Evolutionary conservation across 1,140 invertebrate genomes (phyloP), one percentile per base, ranked within the genome.

Genomic region (Zaprionus gabonicus): DNA sequence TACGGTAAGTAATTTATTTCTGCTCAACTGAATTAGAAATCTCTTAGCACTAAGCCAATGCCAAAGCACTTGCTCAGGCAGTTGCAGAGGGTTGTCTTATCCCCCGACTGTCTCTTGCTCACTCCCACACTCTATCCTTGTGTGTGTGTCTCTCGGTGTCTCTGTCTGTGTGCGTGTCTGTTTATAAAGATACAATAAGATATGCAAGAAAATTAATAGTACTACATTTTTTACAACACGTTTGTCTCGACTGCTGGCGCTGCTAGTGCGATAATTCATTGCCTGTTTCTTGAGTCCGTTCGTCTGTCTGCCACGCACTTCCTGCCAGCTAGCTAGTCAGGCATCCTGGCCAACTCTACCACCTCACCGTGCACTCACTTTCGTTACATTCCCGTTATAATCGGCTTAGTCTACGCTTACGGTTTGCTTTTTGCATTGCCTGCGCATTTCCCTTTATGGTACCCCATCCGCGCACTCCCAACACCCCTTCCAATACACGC

Each of bases 1-100:
- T 88, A 88, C 85, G 85, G 85, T 90, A 88, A 88, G 85, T 88
- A 88, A 88, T 88, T 88, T 88, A 88, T 88, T 88, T 88, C 85
- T 85, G 85, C 85, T 90, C 85, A 88, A 90, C 85, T 88, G 85
- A 88, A 88, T 88, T 88, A 88, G 85, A 88, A 88, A 88, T 88
- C 85, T 88, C 84, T 87, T 87, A 88, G 81, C 84, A 87, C 84
- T 87, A 87, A 87, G 84, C 84, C 84, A 87, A 87, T 81, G 63
- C 64, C 70, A 77, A 76, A 77, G 58, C 57, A 65, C 28, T 65
- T 70, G 27, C 62, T 56, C 60, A 46, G 62, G 44, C 63, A 65
- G 38, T 65, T 56, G 20, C 63, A 62, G 69, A 46, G 73, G 44
- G 69, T 46, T 62, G 58, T 69, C 62, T 56, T 12, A 13, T 62